Percentiles rank a stretch among this genome's conserved stretches.
phyloP scores from a whole-genome alignment of 2,797 vertebrate species.

The Argentina silus region DNA sequence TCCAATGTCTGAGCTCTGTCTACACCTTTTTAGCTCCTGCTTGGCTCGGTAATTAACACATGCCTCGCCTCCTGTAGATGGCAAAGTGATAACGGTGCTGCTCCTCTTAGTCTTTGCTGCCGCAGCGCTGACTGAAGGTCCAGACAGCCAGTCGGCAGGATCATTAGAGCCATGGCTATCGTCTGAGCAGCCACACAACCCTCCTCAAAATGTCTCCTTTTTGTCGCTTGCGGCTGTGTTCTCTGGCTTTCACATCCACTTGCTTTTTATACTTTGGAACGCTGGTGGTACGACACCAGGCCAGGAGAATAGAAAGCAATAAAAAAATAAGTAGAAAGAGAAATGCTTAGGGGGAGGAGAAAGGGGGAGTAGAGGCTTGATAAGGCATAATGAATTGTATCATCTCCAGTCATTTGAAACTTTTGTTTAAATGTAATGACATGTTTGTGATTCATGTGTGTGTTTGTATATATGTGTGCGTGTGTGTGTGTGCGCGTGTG shows the following conservation, averaged over 20 bases:
- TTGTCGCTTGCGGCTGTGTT: slow-evolving; percentile 33
- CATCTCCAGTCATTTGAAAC: slow-evolving; percentile 58
- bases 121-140: slow-evolving; percentile 1
- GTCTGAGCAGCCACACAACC: slow-evolving; percentile 9
- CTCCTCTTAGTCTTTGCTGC: slow-evolving; percentile 46
- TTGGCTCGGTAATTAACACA: slow-evolving; percentile 76
- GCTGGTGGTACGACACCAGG: slow-evolving; percentile 42
- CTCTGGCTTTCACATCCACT: slow-evolving; percentile 25
- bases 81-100: slow-evolving; percentile 46
- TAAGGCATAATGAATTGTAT: slow-evolving; percentile 65
- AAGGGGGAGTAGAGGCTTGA: slow-evolving; percentile 29
- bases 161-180: slow-evolving; percentile 48
- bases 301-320: slow-evolving; percentile 63
- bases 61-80: slow-evolving; percentile 54
- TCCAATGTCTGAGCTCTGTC: slow-evolving; percentile 50
- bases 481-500: slow-evolving; percentile 59
- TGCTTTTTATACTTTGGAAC: slow-evolving; percentile 6
- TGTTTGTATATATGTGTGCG: slow-evolving; percentile 29
- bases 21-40: slow-evolving; percentile 68
- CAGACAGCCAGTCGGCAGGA: slow-evolving; percentile 39
- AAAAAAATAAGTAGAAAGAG: slow-evolving; percentile 40
- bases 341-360: neutral
- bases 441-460: slow-evolving; percentile 40
- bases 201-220: slow-evolving; percentile 44
- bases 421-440: slow-evolving; percentile 50